These are phyloP conservation scores for Heliconius hermathena DNA, from an alignment of 1,140 invertebrate genomes.

Conservation along the genomic window DNA sequence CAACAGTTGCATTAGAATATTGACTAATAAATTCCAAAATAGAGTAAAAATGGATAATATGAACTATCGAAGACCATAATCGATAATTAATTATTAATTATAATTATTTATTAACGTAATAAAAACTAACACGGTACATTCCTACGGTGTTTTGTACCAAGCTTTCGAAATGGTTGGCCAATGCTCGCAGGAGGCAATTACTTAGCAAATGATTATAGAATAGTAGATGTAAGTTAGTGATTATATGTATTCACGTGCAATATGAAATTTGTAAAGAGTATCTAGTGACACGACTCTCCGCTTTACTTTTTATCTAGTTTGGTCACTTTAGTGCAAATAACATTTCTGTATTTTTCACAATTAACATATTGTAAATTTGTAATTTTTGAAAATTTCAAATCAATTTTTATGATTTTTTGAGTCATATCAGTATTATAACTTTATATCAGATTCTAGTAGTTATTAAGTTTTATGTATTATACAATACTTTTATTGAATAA, in stretches of 20 bases:
- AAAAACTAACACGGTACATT: constrained; percentile 21
- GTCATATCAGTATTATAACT: too few relatives aligned
- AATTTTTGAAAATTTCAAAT: too few relatives aligned
- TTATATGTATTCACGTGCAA: neutral
- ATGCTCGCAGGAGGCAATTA: constrained; percentile 39
- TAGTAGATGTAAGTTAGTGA: neutral
- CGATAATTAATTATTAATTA: neutral
- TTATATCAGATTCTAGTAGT: too few relatives aligned
- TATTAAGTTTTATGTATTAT: too few relatives aligned
- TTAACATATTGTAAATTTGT: too few relatives aligned
- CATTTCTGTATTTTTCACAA: too few relatives aligned
- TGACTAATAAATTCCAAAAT: neutral
- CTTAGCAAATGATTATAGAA: constrained; percentile 34
- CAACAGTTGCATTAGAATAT: neutral
- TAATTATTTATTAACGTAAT: neutral
- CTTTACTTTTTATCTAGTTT: neutral
- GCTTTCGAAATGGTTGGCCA: constrained; percentile 59
- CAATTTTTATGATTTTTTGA: too few relatives aligned
- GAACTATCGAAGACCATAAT: neutral
- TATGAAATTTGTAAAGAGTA: neutral
- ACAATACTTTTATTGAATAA: too few relatives aligned
- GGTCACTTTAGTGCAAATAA: too few relatives aligned
- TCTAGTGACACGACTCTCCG: neutral
- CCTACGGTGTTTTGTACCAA: constrained; percentile 49
- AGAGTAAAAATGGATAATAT: neutral